Evolutionary conservation across 2,113 vertebrate species (phyloP).

Genomic region (Camarhynchus parvulus): DNA sequence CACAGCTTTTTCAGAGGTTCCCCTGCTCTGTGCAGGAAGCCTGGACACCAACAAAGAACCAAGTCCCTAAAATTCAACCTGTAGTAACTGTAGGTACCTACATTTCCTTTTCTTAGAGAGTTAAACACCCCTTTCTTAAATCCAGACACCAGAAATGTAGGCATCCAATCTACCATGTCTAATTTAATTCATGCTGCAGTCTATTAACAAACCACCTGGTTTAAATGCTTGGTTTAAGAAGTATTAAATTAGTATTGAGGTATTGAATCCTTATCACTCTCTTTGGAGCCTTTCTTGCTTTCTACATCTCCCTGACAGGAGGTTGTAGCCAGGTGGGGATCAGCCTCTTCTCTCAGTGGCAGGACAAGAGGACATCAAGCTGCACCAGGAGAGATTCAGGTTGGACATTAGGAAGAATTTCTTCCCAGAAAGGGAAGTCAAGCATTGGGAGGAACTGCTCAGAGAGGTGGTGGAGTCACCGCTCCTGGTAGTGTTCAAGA

Average conservation of each 20-base stretch:
- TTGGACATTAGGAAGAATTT: background rate
- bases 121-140: background rate
- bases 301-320: background rate
- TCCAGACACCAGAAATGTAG: background rate
- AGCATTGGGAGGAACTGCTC: background rate
- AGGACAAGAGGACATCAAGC: background rate
- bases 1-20: background rate
- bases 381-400: background rate
- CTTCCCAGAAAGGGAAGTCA: background rate
- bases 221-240: background rate
- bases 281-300: background rate
- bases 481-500: too few species aligned
- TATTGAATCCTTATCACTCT: too few species aligned
- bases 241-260: background rate
- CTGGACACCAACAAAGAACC: background rate
- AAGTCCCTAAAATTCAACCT: background rate
- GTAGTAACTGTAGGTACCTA: background rate
- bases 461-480: background rate
- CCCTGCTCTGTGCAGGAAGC: background rate
- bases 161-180: background rate
- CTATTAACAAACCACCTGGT: background rate
- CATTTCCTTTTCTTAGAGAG: background rate
- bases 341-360: background rate
- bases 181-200: background rate
- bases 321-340: background rate